These are phyloP conservation scores for Paradoxurus hermaphroditus DNA, from an alignment of 2,113 vertebrate genomes.

Conservation along the genomic window DNA sequence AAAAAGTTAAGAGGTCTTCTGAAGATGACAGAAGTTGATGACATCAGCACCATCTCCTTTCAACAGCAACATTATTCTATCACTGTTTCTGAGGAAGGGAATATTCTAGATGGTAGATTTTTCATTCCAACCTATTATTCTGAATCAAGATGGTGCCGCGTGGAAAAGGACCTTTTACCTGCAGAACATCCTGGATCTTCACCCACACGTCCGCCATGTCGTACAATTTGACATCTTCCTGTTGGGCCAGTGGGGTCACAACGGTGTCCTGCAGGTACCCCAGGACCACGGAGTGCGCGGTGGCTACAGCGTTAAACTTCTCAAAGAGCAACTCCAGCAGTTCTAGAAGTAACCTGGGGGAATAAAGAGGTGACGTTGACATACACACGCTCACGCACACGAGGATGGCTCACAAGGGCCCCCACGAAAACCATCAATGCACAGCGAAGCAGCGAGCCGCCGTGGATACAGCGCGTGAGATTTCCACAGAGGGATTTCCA, in stretches of 20 bases:
- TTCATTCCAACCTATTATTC: not conserved
- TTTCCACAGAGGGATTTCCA: not conserved
- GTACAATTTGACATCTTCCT: conserved; percentile 93
- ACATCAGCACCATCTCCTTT: not conserved
- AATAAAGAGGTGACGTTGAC: conserved; percentile 14
- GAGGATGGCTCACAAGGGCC: conserved; percentile 13
- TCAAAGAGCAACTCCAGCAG: conserved; percentile 96
- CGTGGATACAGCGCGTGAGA: not conserved
- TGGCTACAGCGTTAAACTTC: conserved; percentile 96
- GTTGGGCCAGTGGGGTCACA: conserved; percentile 83
- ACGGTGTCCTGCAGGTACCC: conserved; percentile 91
- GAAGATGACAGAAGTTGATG: not conserved
- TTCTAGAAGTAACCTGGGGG: conserved; percentile 92
- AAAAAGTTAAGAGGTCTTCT: not conserved
- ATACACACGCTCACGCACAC: conserved; percentile 41
- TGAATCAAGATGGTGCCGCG: accelerated
- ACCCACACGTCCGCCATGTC: conserved; percentile 98
- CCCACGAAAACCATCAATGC: conserved; percentile 19
- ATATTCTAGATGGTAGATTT: accelerated
- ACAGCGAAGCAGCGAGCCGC: not conserved
- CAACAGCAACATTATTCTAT: not conserved
- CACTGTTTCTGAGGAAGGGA: not conserved
- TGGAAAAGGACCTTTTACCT: conserved; percentile 84
- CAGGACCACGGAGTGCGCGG: conserved; percentile 92
- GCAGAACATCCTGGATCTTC: conserved; percentile 97